Evolutionary conservation across 2,113 vertebrate genomes (phyloP).

Genomic region (Corythaixoides concolor): DNA sequence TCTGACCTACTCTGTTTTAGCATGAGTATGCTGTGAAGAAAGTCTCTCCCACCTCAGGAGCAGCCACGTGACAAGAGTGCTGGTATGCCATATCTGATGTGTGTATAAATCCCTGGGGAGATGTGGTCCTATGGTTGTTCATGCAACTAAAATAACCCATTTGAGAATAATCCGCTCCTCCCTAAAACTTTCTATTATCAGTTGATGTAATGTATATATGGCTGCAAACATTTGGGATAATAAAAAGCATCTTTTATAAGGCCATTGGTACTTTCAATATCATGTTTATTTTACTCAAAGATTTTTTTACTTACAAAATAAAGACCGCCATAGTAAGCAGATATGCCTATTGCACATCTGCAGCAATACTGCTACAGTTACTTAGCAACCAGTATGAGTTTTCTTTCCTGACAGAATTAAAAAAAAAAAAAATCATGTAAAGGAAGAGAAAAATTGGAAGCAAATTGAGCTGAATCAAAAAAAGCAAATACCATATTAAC

Average conservation of each 20-base stretch:
- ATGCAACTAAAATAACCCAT: neutral
- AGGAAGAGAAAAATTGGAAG: constrained; percentile 28
- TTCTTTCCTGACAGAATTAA: neutral
- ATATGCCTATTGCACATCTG: constrained; percentile 10
- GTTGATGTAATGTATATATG: neutral
- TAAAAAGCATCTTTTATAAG: neutral
- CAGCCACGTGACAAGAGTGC: neutral
- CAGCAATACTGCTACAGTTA: constrained; percentile 35
- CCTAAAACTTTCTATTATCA: neutral
- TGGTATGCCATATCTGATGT: neutral
- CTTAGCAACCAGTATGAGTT: constrained; percentile 58
- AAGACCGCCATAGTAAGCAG: neutral
- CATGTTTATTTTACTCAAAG: neutral
- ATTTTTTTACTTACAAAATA: neutral
- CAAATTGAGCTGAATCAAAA: constrained; percentile 19
- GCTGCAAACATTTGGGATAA: neutral
- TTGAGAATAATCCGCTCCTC: neutral
- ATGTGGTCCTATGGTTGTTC: neutral
- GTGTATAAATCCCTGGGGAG: neutral
- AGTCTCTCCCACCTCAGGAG: neutral
- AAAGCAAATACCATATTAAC: neutral
- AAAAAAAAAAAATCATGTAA: neutral
- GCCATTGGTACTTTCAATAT: neutral
- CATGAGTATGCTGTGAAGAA: neutral
- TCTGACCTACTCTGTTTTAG: neutral